Conservation (phyloP, 2,113 vertebrate species). For the Turdus rufiventris region DNA sequence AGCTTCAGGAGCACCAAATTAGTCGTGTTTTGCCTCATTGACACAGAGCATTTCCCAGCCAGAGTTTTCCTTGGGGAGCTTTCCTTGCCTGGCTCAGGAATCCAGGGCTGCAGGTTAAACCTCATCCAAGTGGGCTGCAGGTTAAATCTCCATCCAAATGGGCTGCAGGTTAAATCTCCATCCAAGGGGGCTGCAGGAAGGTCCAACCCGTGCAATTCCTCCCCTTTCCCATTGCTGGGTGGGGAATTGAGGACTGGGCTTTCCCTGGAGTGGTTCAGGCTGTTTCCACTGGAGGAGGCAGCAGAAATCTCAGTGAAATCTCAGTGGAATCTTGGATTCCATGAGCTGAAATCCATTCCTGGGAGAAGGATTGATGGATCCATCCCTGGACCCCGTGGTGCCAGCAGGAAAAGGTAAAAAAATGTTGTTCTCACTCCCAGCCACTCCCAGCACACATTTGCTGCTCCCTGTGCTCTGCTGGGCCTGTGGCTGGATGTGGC, state of each 20-base stretch:
- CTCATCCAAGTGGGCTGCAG: not conserved
- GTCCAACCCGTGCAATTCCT: not conserved
- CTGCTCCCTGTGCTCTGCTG: not conserved
- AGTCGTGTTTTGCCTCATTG: not conserved
- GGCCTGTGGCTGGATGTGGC: not conserved
- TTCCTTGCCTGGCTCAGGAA: not conserved
- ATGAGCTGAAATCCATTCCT: not conserved
- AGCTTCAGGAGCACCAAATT: not conserved
- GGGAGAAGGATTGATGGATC: not conserved
- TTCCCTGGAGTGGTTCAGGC: not conserved
- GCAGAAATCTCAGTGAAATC: not conserved
- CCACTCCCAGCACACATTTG: not conserved
- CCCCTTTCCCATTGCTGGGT: fast-evolving
- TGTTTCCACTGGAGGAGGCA: not conserved
- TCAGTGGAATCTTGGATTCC: not conserved
- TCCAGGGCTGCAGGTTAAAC: not conserved
- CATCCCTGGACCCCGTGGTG: not conserved
- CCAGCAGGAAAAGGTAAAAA: not conserved
- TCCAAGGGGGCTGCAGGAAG: not conserved
- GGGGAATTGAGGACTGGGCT: not conserved
- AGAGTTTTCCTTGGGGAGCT: not conserved
- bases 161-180: not conserved
- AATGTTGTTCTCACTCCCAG: not conserved
- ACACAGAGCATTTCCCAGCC: not conserved
- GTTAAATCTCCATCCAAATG: too few relatives aligned